Conservation (phyloP, 2,113 vertebrate species). For the Megalops atlanticus region DNA sequence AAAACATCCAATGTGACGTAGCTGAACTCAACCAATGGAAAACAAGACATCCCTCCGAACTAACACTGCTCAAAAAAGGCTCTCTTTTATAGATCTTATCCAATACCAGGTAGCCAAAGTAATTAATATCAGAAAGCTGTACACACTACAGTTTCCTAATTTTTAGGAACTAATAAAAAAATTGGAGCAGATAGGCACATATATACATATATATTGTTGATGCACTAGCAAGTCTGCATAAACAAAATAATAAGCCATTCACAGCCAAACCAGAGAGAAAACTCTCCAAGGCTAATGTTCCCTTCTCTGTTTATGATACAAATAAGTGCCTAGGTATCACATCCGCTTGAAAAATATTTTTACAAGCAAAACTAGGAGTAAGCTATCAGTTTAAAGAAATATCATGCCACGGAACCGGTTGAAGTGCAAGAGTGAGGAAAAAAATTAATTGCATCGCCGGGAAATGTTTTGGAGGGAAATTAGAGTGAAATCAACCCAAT, state of each 20-base stretch:
- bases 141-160: conserved; percentile 30
- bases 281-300: conserved; percentile 68
- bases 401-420: conserved; percentile 50
- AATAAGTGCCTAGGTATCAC: conserved; percentile 65
- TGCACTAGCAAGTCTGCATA: conserved; percentile 48
- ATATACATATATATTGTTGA: conserved; percentile 26
- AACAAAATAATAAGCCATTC: conserved; percentile 69
- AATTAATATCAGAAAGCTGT: background rate
- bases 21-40: conserved; percentile 47
- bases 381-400: conserved; percentile 54
- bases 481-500: conserved; percentile 47
- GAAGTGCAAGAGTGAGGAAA: conserved; percentile 42
- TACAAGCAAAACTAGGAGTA: conserved; percentile 54
- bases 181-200: conserved; percentile 27
- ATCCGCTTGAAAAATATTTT: conserved; percentile 65
- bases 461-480: conserved; percentile 45
- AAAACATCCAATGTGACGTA: conserved; percentile 45
- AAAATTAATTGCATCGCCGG: conserved; percentile 47
- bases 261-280: conserved; percentile 55
- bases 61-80: background rate
- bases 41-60: conserved; percentile 41
- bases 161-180: conserved; percentile 45
- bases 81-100: background rate
- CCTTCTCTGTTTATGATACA: conserved; percentile 65
- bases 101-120: background rate